Conservation (phyloP, 2,113 vertebrate genomes). For the Oncorhynchus masou region DNA sequence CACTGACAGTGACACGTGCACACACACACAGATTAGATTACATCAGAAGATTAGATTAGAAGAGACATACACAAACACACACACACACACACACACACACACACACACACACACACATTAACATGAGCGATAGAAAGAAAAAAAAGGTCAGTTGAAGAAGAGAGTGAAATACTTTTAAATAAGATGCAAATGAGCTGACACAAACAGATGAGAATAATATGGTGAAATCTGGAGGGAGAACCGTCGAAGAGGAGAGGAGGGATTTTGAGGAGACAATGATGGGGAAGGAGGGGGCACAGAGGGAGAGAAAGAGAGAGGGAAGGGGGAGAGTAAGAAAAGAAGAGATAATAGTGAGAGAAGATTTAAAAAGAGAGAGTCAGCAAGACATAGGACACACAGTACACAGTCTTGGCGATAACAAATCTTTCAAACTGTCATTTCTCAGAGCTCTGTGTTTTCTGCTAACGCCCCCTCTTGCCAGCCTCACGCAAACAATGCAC, state of each 20-base stretch:
- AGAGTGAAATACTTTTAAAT: neutral
- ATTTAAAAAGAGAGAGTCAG: neutral
- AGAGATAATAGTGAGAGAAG: neutral
- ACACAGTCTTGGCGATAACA: neutral
- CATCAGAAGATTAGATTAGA: no score
- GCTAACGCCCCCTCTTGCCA: neutral
- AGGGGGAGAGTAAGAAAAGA: neutral
- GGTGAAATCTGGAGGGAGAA: slow-evolving; percentile 2
- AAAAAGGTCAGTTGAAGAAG: neutral
- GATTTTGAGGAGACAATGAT: neutral
- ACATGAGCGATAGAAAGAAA: neutral
- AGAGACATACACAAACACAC: neutral
- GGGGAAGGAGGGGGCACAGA: neutral
- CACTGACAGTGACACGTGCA: no score
- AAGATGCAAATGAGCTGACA: neutral
- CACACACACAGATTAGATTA: no score
- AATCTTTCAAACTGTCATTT: neutral
- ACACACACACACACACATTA: neutral
- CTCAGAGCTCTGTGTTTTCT: neutral
- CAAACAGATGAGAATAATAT: neutral
- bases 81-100: neutral
- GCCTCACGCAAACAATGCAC: neutral
- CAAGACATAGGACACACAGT: no score
- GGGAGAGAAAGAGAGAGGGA: neutral
- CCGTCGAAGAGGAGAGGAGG: neutral